A percentile compares a stretch with the other conserved stretches of the same genome.
phyloP scores from a whole-genome alignment of 1,140 invertebrate genomes.

The Araneus ventricosus region DNA sequence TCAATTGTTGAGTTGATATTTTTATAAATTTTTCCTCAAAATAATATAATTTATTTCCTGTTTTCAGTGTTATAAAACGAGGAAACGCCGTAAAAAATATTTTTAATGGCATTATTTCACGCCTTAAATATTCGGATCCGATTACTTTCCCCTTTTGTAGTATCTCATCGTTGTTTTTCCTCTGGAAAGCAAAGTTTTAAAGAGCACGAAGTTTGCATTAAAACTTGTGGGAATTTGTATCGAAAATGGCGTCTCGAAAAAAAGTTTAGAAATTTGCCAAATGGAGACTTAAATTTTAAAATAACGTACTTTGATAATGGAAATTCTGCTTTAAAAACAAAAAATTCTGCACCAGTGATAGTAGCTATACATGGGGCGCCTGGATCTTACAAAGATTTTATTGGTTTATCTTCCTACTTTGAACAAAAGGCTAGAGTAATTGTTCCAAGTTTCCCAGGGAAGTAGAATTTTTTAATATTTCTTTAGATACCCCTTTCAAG shows the following conservation, averaged over 20 bases:
- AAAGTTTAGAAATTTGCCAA: conserved; percentile 60
- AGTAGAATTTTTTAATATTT: conserved; percentile 5
- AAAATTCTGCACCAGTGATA: not conserved
- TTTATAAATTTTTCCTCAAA: no score
- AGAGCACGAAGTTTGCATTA: conserved; percentile 43
- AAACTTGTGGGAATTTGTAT: conserved; percentile 75
- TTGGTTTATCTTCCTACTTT: conserved; percentile 65
- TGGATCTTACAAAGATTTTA: conserved; percentile 75
- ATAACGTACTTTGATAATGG: conserved; percentile 75
- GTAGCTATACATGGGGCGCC: conserved; percentile 76
- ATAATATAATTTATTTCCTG: no score
- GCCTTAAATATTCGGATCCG: no score
- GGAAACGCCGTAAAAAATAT: no score
- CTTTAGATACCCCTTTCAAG: no score
- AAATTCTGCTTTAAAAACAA: not conserved
- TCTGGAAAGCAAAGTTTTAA: not conserved
- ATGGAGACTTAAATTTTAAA: conserved; percentile 56
- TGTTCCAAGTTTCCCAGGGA: conserved; percentile 75
- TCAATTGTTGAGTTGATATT: not conserved
- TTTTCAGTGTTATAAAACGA: no score
- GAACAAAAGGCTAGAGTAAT: conserved; percentile 66
- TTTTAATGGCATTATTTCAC: no score
- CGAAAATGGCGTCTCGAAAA: conserved; percentile 62
- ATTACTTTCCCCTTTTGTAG: not conserved
- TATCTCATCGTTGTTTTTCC: not conserved